A percentile compares a stretch with the other conserved stretches of the same genome.
phyloP scores from a whole-genome alignment of 2,113 vertebrate genomes.

The Pagrus major region DNA sequence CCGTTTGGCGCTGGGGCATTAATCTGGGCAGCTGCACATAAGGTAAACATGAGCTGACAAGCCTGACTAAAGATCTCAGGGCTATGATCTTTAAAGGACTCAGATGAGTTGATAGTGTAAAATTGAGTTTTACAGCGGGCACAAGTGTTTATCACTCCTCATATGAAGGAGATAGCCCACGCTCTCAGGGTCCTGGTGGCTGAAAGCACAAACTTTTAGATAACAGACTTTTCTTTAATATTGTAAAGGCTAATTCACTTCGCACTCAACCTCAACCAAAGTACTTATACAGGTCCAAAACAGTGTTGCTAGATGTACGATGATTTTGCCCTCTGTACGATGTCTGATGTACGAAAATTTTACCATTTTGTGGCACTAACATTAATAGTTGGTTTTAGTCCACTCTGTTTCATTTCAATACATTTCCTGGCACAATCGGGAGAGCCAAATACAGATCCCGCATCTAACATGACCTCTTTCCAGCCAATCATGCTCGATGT shows the following conservation, averaged over 20 bases:
- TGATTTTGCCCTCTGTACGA: too few relatives aligned
- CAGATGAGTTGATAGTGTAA: constrained; percentile 69
- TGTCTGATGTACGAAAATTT: too few relatives aligned
- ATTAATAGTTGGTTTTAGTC: too few relatives aligned
- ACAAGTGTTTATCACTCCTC: constrained; percentile 47
- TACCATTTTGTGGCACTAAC: too few relatives aligned
- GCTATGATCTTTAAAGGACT: constrained; percentile 71
- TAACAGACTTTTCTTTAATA: neutral
- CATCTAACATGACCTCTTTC: too few relatives aligned
- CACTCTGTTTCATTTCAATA: too few relatives aligned
- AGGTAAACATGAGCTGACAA: constrained; percentile 73
- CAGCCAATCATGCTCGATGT: too few relatives aligned
- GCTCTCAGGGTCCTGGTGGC: constrained; percentile 1
- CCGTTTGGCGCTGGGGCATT: constrained; percentile 38
- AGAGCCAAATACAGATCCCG: too few relatives aligned
- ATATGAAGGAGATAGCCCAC: constrained; percentile 9
- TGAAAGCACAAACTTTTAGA: constrained; percentile 7
- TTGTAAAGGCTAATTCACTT: neutral
- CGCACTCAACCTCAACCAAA: neutral
- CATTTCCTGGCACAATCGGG: too few relatives aligned
- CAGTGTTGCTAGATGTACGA: too few relatives aligned
- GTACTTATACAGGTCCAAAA: too few relatives aligned
- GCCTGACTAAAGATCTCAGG: constrained; percentile 72
- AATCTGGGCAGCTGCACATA: constrained; percentile 61
- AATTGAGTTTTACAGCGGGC: constrained; percentile 69